These are phyloP conservation scores for Psammodynastes pulverulentus DNA, from an alignment of 2,113 vertebrate species.

Conservation along the genomic window DNA sequence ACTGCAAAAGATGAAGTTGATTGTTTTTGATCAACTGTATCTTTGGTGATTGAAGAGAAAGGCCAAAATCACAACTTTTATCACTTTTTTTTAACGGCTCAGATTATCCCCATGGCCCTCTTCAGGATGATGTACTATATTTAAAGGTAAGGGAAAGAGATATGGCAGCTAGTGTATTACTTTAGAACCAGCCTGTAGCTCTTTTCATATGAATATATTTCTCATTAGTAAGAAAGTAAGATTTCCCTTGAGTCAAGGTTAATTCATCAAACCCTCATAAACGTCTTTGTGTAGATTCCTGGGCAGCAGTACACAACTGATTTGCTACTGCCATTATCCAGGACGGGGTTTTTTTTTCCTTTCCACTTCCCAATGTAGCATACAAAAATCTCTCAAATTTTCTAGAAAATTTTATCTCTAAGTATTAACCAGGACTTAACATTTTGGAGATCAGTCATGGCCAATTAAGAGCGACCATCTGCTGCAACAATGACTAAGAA, in stretches of 20 bases:
- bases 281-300: not conserved
- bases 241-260: not conserved
- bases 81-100: not conserved
- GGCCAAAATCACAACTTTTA: not conserved
- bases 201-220: not conserved
- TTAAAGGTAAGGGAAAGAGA: not conserved
- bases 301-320: not conserved
- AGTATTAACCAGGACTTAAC: not conserved
- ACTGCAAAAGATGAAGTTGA: not conserved
- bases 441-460: not conserved
- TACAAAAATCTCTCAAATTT: not conserved
- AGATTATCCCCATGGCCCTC: not conserved
- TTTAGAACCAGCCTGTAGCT: not conserved
- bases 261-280: not conserved
- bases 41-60: not conserved
- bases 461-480: not conserved
- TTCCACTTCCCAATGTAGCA: not conserved
- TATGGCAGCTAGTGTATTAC: not conserved
- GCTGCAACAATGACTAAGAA: not conserved
- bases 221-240: not conserved
- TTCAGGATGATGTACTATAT: not conserved
- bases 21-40: not conserved
- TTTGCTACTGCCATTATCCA: not conserved
- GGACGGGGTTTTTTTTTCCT: not conserved
- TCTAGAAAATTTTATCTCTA: not conserved